Conservation (phyloP, 1,140 invertebrate genomes). For the Saxidomus purpurata region DNA sequence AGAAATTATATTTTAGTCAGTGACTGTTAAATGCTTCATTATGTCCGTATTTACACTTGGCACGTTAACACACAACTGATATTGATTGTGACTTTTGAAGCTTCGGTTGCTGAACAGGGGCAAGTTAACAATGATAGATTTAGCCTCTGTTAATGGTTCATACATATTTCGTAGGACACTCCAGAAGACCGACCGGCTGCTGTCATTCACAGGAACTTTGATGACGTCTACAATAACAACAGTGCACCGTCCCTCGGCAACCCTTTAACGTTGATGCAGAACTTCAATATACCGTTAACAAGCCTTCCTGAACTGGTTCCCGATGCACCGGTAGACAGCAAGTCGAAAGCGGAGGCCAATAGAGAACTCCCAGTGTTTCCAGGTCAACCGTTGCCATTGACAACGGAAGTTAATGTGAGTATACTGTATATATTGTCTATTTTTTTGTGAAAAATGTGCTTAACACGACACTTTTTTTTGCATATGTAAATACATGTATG, state of each 20-base stretch:
- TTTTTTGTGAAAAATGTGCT: too few relatives aligned
- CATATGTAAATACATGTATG: too few relatives aligned
- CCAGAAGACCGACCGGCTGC: slow-evolving; percentile 45
- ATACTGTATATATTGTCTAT: too few relatives aligned
- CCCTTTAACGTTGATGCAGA: slow-evolving; percentile 45
- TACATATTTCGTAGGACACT: slow-evolving; percentile 6
- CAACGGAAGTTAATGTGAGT: not conserved
- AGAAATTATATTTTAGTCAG: too few relatives aligned
- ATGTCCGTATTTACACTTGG: too few relatives aligned
- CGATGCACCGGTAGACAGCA: not conserved
- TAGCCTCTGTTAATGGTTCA: too few relatives aligned
- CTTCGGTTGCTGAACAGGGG: too few relatives aligned
- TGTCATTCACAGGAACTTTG: slow-evolving; percentile 63
- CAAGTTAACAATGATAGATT: too few relatives aligned
- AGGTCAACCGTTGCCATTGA: not conserved
- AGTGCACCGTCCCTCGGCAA: slow-evolving; percentile 24
- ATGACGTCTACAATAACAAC: slow-evolving; percentile 51
- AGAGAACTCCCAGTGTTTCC: slow-evolving; percentile 34
- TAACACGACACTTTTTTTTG: too few relatives aligned
- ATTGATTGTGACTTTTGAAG: too few relatives aligned
- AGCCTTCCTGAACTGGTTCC: slow-evolving; percentile 34
- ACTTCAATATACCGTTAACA: slow-evolving; percentile 55
- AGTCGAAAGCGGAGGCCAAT: not conserved
- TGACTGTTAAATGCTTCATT: too few relatives aligned
- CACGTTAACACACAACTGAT: too few relatives aligned